phyloP scores from a whole-genome alignment of 2,797 vertebrate genomes.

The Cetoscarus ocellatus region DNA sequence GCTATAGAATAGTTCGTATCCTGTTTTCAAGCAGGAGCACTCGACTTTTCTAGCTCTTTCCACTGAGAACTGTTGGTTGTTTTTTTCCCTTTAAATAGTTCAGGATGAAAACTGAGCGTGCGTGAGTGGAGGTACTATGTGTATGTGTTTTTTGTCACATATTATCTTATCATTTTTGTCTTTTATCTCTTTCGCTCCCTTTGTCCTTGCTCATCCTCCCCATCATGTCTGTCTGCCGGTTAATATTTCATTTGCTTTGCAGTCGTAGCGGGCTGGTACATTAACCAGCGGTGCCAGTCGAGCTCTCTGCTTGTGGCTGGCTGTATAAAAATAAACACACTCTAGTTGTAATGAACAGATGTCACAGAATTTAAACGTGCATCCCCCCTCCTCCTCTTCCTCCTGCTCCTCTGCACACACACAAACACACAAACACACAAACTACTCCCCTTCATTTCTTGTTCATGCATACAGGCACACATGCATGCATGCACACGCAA shows the following conservation, averaged over 20 bases:
- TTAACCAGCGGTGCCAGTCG: conserved; percentile 85
- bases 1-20: too few relatives aligned
- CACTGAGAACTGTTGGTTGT: conserved; percentile 5
- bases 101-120: conserved; percentile 28
- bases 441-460: conserved; percentile 47
- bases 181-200: conserved; percentile 43
- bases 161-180: conserved; percentile 64
- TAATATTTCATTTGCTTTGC: conserved; percentile 83
- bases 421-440: conserved; percentile 78
- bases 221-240: conserved; percentile 65
- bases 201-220: conserved; percentile 58
- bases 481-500: conserved; percentile 57
- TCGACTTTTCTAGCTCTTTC: conserved; percentile 12
- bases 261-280: conserved; percentile 75
- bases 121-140: conserved; percentile 24
- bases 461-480: conserved; percentile 65
- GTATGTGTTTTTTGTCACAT: conserved; percentile 61
- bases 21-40: not conserved
- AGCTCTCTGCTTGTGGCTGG: conserved; percentile 88
- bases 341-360: conserved; percentile 97
- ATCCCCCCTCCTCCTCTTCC: conserved; percentile 71
- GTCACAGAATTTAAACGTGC: conserved; percentile 94
- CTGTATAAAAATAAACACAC: conserved; percentile 94
- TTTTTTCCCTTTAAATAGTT: conserved; percentile 42
- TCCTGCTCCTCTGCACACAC: conserved; percentile 61